A percentile compares a stretch with the other conserved stretches of the same genome.
Conservation (phyloP, 64 coral and sea anemone genomes). For the Stichodactyla helianthus region DNA sequence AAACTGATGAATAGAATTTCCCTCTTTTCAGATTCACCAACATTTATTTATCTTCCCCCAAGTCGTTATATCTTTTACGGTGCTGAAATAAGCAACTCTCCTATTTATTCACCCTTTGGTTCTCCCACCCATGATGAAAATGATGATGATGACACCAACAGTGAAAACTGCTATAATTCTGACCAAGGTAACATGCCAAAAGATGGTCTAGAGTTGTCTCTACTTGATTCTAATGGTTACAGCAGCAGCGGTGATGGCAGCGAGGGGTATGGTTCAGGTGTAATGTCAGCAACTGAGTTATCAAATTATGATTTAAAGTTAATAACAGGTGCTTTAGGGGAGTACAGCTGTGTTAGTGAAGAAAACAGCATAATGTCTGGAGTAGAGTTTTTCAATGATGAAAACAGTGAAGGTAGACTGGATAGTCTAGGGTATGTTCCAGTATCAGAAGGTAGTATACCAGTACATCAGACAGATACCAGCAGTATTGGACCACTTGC, state of each 20-base stretch:
- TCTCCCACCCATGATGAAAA: slow-evolving; percentile 10
- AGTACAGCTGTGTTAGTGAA: slow-evolving; percentile 44
- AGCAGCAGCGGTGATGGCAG: slow-evolving; percentile 38
- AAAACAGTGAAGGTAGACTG: neutral
- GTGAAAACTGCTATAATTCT: slow-evolving; percentile 12
- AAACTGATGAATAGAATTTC: neutral
- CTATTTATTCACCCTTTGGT: slow-evolving; percentile 31
- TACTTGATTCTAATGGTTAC: slow-evolving; percentile 18
- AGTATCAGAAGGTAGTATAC: neutral
- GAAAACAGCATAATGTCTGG: slow-evolving; percentile 48
- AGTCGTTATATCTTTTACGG: slow-evolving; percentile 64
- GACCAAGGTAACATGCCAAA: neutral
- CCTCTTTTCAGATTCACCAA: slow-evolving; percentile 14
- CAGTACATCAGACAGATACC: neutral
- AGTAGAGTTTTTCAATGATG: slow-evolving; percentile 18
- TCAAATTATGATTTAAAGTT: slow-evolving; percentile 27
- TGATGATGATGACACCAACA: slow-evolving; percentile 10
- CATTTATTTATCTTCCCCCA: slow-evolving; percentile 37
- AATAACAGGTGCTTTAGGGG: slow-evolving; percentile 39
- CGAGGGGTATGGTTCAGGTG: slow-evolving; percentile 17
- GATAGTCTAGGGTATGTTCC: neutral
- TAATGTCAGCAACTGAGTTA: neutral
- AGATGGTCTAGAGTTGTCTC: neutral
- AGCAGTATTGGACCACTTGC: neutral
- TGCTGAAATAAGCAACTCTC: slow-evolving; percentile 52